Base-by-base conservation (phyloP, 92 coral and sea anemone species). In the Phenganax marumi region DNA sequence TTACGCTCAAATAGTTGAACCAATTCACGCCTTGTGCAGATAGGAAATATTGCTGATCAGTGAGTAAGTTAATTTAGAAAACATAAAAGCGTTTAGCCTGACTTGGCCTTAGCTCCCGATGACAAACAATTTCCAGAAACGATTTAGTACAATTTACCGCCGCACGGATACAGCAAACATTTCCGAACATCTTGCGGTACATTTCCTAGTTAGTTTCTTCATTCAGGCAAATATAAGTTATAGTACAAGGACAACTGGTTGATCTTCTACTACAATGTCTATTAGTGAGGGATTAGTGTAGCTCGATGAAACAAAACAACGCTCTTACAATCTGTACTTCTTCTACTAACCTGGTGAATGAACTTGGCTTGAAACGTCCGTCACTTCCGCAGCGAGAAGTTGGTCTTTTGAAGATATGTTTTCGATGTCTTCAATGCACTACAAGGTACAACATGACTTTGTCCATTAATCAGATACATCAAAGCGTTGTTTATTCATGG, bases 341-440 rank as follows among this genome's bases (percentile, higher is more conserved):
- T 33, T 33, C 43, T 33, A 33, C 43, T 5, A 33, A 33, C 43
- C 43, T 33, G 43, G 5, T 33, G 5, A 33, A 33, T 33, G 43
- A 33, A 33, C 43, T 33, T 33, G 2, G 43, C 43, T 33, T 33
- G 43, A 33, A 33, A 33, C 5, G 43, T 33, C 43, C 5, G 43
- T 33, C 43, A 33, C 2, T 33, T 33, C 43, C 43, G 43, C 43
- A 33, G 5, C 43, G 5, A 33, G 43, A 33, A 33, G 43, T 33
- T 66, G 3, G 0, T 66, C 72, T 39, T 66, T 66, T n/a, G 72
- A 66, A 5, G 72, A 10, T 25, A 66, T 11, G 17, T 18, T 49
- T 66, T 66, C 43, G 48, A 25, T 33, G n/a, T 33, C 46, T 66
- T 66, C 72, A n/a, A 66, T 39, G 72, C 72, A 66, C 72, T 66